Conservation (phyloP, 2,797 vertebrate genomes). For the Clarias platycephalus region DNA sequence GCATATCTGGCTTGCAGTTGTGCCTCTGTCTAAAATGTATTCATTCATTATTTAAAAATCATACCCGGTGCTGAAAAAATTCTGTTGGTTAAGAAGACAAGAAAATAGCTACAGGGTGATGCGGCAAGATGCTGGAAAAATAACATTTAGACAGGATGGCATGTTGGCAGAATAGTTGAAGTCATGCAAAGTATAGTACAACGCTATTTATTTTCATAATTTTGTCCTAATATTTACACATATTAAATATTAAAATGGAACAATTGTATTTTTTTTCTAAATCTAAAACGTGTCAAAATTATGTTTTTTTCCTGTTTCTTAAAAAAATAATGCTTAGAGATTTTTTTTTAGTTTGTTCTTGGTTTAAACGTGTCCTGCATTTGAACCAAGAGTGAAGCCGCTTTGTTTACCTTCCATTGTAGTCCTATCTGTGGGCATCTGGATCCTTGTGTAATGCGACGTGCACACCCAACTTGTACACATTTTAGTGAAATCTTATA, state of each 20-base stretch:
- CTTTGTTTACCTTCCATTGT: conserved; percentile 1
- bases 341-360: neutral
- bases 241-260: neutral
- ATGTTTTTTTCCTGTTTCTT: neutral
- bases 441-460: neutral
- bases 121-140: neutral
- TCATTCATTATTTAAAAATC: neutral
- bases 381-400: neutral
- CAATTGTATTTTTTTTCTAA: neutral
- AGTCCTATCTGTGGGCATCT: neutral
- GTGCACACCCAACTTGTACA: neutral
- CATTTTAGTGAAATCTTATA: neutral
- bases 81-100: neutral
- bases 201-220: neutral
- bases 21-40: neutral
- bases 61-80: neutral
- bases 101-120: neutral
- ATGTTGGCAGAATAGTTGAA: neutral
- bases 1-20: no score
- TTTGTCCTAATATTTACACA: neutral
- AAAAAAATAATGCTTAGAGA: neutral
- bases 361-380: neutral
- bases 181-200: neutral
- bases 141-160: neutral
- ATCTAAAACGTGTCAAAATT: neutral